Conservation (phyloP, 2,888 invertebrate genomes). For the Camponotus fellah region DNA sequence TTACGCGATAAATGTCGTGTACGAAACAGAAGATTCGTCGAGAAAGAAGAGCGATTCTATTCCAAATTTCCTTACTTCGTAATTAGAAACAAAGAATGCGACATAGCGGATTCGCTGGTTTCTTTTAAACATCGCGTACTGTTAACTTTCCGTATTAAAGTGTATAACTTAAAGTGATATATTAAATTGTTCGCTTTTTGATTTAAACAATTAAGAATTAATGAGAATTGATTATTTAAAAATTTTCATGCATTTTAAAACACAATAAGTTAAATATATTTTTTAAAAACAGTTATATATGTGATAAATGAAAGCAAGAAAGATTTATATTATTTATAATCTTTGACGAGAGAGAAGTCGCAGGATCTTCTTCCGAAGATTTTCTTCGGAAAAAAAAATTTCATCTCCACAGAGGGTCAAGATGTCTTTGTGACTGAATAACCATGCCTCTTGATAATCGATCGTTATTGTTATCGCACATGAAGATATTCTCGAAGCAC, state of each 20-base stretch:
- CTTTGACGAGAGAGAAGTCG: constrained; percentile 16
- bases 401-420: not conserved
- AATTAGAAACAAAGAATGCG: constrained; percentile 10
- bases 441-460: constrained; percentile 57
- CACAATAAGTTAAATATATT: not conserved
- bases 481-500: constrained; percentile 60
- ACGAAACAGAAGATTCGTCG: constrained; percentile 17
- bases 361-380: not conserved
- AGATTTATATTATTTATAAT: not conserved
- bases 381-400: not conserved
- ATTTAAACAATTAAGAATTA: constrained; percentile 14
- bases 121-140: constrained; percentile 6
- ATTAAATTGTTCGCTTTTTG: not conserved
- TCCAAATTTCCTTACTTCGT: constrained; percentile 27
- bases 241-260: not conserved
- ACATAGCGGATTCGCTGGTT: not conserved
- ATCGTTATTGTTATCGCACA: constrained; percentile 64
- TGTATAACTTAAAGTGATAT: not conserved
- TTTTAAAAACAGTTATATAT: not conserved
- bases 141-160: not conserved
- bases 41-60: constrained; percentile 1
- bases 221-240: constrained; percentile 37
- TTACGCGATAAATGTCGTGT: constrained; percentile 37
- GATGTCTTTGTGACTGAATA: constrained; percentile 18
- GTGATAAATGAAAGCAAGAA: constrained; percentile 39